These are phyloP conservation scores for Spondyliosoma cantharus DNA, from an alignment of 2,797 vertebrate species.

Conservation along the genomic window DNA sequence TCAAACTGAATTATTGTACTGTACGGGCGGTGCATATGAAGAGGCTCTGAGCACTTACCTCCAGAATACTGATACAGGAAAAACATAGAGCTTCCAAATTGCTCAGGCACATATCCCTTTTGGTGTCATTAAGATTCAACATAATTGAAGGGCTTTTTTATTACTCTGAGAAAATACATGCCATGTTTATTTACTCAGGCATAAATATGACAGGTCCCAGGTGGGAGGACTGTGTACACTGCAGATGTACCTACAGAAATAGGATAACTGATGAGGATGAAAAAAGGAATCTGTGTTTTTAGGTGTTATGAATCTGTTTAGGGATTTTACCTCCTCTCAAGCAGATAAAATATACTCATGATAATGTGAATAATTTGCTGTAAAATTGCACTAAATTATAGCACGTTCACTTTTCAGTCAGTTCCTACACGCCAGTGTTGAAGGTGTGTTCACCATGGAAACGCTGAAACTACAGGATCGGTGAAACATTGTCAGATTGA, in stretches of 20 bases:
- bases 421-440: neutral
- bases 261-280: slow-evolving; percentile 10
- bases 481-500: neutral
- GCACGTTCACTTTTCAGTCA: neutral
- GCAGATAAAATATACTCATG: neutral
- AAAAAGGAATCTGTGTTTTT: slow-evolving; percentile 4
- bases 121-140: neutral
- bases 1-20: slow-evolving; percentile 28
- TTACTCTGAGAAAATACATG: neutral
- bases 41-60: neutral
- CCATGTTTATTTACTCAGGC: slow-evolving; percentile 16
- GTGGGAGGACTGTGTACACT: neutral
- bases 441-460: neutral
- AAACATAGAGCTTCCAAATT: neutral
- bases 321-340: slow-evolving; percentile 8
- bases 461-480: neutral
- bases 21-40: neutral
- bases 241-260: slow-evolving; percentile 10
- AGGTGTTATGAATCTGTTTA: neutral
- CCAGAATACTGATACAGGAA: neutral
- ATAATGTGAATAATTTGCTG: neutral
- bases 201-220: slow-evolving; percentile 8
- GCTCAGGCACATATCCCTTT: neutral
- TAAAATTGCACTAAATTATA: neutral
- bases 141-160: neutral